A percentile compares a stretch with the other conserved stretches of the same genome.
phyloP scores from a whole-genome alignment of 1,140 invertebrate genomes.

The Alviniconcha marisindica region DNA sequence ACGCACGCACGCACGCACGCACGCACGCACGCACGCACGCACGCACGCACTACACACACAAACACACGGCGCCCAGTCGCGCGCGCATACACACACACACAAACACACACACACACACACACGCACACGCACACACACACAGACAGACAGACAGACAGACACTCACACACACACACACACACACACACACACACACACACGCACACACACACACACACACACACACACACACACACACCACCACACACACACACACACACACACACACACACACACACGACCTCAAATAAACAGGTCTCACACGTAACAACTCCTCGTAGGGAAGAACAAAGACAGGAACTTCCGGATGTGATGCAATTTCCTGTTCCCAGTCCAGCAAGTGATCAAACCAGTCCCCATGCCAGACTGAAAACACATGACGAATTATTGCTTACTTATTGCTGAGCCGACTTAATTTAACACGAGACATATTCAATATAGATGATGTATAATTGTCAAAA shows the following conservation, averaged over 20 bases:
- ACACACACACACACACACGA: not conserved
- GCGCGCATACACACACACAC: not conserved
- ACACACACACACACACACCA: no score
- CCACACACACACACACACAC: not conserved
- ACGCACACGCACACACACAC: no score
- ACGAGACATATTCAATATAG: no score
- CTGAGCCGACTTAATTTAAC: no score
- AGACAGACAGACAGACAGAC: no score
- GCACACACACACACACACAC: no score
- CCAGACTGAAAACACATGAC: conserved; percentile 13
- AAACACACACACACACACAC: no score
- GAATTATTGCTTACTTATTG: no score
- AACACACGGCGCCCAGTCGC: not conserved
- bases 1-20: not conserved
- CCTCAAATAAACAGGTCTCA: not conserved
- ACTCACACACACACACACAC: no score
- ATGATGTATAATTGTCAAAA: no score
- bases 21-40: not conserved
- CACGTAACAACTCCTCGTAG: conserved; percentile 8
- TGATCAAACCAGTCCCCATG: conserved; percentile 30
- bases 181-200: no score
- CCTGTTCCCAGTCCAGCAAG: conserved; percentile 15
- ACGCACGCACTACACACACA: not conserved
- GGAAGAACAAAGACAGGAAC: not conserved
- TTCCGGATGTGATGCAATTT: conserved; percentile 19